Percentiles rank a stretch among this genome's conserved stretches.
phyloP scores from a whole-genome alignment of 1,140 invertebrate genomes.

The Caenorhabditis briggsae region DNA sequence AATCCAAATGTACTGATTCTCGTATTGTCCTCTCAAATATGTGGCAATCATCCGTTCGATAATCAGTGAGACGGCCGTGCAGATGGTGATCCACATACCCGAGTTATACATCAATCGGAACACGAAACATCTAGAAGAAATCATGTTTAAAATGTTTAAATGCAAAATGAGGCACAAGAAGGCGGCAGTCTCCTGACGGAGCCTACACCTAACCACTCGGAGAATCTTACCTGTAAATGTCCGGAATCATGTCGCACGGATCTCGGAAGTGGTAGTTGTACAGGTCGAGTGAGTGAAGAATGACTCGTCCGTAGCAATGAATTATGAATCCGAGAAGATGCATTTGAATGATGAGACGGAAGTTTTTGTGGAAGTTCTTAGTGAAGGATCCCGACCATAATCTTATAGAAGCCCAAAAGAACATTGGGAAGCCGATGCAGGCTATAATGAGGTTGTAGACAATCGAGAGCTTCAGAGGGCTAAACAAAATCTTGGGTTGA shows the following conservation, averaged over 20 bases:
- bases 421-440: background rate
- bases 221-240: background rate
- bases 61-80: background rate
- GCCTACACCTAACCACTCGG: too few relatives aligned
- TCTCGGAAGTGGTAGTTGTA: background rate
- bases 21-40: background rate
- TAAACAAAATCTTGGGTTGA: background rate
- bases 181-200: too few relatives aligned
- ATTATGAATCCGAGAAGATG: background rate
- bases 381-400: background rate
- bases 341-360: background rate
- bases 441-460: background rate
- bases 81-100: background rate
- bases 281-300: background rate
- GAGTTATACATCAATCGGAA: conserved; percentile 19
- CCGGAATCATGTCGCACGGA: conserved; percentile 4
- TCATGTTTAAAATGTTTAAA: too few relatives aligned
- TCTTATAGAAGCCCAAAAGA: background rate
- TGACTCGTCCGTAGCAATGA: background rate
- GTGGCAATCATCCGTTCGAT: background rate
- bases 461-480: background rate
- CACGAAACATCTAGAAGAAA: background rate
- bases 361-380: background rate
- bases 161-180: too few relatives aligned
- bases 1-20: background rate